Percentiles rank a stretch among this genome's conserved stretches.
Conservation (phyloP, 1,140 invertebrate species). For the Parasteatoda tepidariorum region DNA sequence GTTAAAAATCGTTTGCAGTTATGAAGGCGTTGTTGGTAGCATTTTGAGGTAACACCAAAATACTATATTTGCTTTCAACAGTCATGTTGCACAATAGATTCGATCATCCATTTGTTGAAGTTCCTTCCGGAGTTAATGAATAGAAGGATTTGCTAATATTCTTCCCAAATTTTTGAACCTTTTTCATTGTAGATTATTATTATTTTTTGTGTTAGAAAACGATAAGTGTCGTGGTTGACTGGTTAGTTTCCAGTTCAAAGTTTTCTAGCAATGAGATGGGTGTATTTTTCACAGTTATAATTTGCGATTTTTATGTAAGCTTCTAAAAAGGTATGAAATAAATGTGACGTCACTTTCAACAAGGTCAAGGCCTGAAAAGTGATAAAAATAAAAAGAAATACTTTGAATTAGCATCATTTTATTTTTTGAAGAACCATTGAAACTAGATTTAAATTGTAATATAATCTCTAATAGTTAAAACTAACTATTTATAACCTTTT, state of each 20-base stretch:
- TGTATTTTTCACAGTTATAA: too few relatives aligned
- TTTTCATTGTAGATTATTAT: not conserved
- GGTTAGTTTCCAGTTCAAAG: not conserved
- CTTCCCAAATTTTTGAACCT: not conserved
- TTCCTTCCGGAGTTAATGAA: conserved; percentile 48
- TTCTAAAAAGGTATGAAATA: too few relatives aligned
- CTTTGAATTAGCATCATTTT: too few relatives aligned
- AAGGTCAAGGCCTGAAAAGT: too few relatives aligned
- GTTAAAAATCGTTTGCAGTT: too few relatives aligned
- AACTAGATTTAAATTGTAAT: too few relatives aligned
- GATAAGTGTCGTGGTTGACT: not conserved
- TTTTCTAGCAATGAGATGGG: not conserved
- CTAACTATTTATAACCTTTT: too few relatives aligned
- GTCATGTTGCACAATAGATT: conserved; percentile 20
- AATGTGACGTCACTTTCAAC: too few relatives aligned
- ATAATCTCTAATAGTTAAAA: too few relatives aligned
- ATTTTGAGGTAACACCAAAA: conserved; percentile 10
- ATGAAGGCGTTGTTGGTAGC: not conserved
- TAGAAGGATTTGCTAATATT: conserved; percentile 20
- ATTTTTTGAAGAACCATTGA: too few relatives aligned
- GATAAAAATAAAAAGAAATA: too few relatives aligned
- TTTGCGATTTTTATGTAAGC: too few relatives aligned
- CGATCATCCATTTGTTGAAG: conserved; percentile 35
- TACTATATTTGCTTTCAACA: conserved; percentile 32
- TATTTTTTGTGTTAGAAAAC: not conserved